These are phyloP conservation scores for Falco punctatus DNA, from an alignment of 2,113 vertebrate genomes.

Conservation along the genomic window DNA sequence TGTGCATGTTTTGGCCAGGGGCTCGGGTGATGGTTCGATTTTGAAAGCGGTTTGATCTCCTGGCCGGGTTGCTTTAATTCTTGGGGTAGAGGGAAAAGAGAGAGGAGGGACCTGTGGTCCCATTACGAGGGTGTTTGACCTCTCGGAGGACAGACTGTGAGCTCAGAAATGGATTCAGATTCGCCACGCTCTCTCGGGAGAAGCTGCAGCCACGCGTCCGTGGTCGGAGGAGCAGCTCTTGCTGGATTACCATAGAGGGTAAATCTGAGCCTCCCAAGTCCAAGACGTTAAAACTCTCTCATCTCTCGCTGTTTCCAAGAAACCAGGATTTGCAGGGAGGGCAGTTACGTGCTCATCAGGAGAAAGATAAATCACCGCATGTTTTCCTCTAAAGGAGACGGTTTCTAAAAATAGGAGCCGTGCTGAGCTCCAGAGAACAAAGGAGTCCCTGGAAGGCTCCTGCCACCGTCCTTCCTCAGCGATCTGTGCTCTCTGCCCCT, in stretches of 20 bases:
- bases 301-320: slow-evolving; percentile 35
- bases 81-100: background rate
- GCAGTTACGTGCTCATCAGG: background rate
- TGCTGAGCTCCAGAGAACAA: slow-evolving; percentile 5
- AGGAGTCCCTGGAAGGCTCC: slow-evolving; percentile 26
- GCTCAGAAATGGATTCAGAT: background rate
- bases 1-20: background rate
- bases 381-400: slow-evolving; percentile 57
- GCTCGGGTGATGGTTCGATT: background rate
- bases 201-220: background rate
- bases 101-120: background rate
- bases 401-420: slow-evolving; percentile 56
- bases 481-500: background rate
- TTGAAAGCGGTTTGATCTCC: background rate
- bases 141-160: background rate
- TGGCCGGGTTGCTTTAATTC: background rate
- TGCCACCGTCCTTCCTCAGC: background rate
- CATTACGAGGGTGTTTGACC: background rate
- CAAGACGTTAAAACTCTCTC: background rate
- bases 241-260: slow-evolving; percentile 22
- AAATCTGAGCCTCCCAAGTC: background rate
- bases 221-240: background rate
- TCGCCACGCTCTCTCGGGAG: background rate
- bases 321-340: background rate
- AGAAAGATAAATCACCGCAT: slow-evolving; percentile 56